phyloP scores from a whole-genome alignment of 2,113 vertebrate genomes.

The Lonchura striata region DNA sequence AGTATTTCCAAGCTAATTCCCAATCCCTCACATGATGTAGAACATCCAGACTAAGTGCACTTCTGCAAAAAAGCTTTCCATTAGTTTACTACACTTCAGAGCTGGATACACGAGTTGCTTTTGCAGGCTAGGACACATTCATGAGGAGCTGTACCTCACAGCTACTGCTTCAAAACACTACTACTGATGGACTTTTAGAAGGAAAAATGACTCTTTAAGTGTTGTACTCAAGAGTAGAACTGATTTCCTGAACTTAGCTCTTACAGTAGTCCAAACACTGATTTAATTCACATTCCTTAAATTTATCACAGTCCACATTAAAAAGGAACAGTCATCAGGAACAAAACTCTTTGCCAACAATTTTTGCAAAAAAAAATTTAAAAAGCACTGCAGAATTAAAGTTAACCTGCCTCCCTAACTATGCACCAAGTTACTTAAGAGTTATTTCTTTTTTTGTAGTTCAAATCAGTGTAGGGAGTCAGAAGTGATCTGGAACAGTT shows the following conservation, averaged over 20 bases:
- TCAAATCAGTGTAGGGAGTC: not conserved
- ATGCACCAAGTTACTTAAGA: not conserved
- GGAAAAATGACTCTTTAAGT: not conserved
- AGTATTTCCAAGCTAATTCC: not conserved
- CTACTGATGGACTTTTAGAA: not conserved
- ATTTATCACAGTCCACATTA: not conserved
- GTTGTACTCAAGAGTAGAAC: not conserved
- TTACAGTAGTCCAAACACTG: not conserved
- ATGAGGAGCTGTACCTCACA: not conserved
- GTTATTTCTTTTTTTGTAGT: not conserved
- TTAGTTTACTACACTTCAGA: not conserved
- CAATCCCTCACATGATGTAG: accelerated
- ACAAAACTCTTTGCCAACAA: not conserved
- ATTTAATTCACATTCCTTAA: not conserved
- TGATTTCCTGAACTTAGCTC: not conserved
- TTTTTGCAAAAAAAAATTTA: not conserved
- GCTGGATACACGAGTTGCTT: not conserved
- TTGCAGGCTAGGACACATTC: not conserved
- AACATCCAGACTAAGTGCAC: not conserved
- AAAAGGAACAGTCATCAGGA: not conserved
- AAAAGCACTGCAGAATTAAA: not conserved
- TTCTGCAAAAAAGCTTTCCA: not conserved
- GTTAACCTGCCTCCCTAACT: not conserved
- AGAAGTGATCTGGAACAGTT: not conserved
- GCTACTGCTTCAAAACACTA: not conserved